Percentiles rank a stretch among this genome's conserved stretches.
Conservation (phyloP, 2,888 invertebrate genomes). For the Sminthurinus aureus region DNA sequence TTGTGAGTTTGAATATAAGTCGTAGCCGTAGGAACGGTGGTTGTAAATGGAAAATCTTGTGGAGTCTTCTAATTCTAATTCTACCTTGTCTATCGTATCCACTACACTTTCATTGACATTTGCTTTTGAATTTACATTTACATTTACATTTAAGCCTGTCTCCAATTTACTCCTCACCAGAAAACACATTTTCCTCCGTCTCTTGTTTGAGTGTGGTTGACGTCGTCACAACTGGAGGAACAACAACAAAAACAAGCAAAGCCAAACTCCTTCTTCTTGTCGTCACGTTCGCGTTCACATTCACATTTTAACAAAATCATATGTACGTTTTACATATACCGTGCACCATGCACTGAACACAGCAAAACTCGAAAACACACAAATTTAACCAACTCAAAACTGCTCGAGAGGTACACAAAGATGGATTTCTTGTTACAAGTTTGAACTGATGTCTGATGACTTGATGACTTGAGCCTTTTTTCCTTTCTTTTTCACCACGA, state of each 20-base stretch:
- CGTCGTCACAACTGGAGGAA: not conserved
- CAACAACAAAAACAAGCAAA: not conserved
- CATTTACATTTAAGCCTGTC: constrained; percentile 23
- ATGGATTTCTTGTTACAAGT: too few relatives aligned
- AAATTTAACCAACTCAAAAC: too few relatives aligned
- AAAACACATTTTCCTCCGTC: constrained; percentile 31
- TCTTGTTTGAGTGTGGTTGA: not conserved
- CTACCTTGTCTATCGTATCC: not conserved
- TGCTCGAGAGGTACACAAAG: too few relatives aligned
- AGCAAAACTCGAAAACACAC: too few relatives aligned
- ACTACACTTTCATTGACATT: not conserved
- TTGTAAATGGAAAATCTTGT: not conserved
- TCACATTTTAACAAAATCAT: not conserved
- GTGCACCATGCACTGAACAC: too few relatives aligned
- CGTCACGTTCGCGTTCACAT: not conserved
- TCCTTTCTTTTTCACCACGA: too few relatives aligned
- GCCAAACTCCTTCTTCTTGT: not conserved
- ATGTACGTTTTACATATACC: too few relatives aligned
- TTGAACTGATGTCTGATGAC: too few relatives aligned
- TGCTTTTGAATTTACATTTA: not conserved
- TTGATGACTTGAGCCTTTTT: too few relatives aligned
- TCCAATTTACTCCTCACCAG: constrained; percentile 31
- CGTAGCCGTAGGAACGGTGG: not conserved
- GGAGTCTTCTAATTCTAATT: too few relatives aligned
- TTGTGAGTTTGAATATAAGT: not conserved